Percentiles rank a stretch among this genome's conserved stretches.
phyloP scores from a whole-genome alignment of 2,888 invertebrate species.

The Tetanocera ferruginea region DNA sequence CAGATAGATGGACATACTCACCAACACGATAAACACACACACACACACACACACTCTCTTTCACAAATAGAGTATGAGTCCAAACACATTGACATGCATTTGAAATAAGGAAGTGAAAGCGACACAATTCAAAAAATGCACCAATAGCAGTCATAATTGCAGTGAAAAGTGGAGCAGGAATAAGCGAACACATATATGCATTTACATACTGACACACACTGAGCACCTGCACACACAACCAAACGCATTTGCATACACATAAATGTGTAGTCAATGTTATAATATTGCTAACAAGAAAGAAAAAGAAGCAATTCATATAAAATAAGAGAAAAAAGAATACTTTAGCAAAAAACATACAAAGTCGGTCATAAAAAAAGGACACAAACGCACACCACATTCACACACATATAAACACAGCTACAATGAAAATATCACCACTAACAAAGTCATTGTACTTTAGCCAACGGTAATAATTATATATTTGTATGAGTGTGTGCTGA shows the following conservation, averaged over 20 bases:
- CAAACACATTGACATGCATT: neutral
- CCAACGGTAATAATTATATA: slow-evolving; percentile 19
- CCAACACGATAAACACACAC: neutral
- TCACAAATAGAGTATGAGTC: neutral
- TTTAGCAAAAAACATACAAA: neutral
- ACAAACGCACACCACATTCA: neutral
- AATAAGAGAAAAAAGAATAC: neutral
- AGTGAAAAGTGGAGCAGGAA: slow-evolving; percentile 9
- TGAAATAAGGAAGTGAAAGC: slow-evolving; percentile 20
- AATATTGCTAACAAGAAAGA: neutral
- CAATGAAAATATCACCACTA: neutral
- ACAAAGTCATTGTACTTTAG: slow-evolving; percentile 27
- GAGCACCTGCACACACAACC: neutral
- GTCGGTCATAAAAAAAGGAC: neutral
- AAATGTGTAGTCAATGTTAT: neutral
- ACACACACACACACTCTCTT: neutral
- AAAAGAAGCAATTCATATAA: neutral
- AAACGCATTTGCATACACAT: neutral
- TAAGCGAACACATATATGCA: neutral
- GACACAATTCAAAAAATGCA: slow-evolving; percentile 17
- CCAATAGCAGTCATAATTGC: slow-evolving; percentile 19
- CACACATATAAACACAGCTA: neutral
- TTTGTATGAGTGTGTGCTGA: neutral
- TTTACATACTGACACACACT: neutral
- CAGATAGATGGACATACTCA: neutral